phyloP scores from a whole-genome alignment of 2,797 vertebrate genomes.

The Hemitrygon akajei region DNA sequence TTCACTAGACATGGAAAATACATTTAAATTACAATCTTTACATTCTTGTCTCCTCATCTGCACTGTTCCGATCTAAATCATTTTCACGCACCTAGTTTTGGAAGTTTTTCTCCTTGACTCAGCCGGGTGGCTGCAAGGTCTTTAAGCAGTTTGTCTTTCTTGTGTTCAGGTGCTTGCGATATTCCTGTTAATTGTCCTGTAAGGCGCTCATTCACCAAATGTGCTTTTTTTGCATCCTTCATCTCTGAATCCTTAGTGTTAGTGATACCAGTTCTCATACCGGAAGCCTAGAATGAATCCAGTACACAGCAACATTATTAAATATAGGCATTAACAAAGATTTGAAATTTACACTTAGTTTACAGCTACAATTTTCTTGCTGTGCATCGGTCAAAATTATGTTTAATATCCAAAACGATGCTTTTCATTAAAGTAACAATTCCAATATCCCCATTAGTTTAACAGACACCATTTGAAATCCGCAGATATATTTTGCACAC shows the following conservation, averaged over 20 bases:
- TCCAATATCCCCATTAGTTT: background rate
- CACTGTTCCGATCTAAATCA: background rate
- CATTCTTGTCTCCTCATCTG: background rate
- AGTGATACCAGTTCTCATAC: conserved; percentile 62
- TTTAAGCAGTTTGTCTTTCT: conserved; percentile 59
- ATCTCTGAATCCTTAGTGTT: conserved; percentile 66
- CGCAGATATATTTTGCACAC: background rate
- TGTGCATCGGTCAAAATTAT: background rate
- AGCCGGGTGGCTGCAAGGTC: conserved; percentile 48
- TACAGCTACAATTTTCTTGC: background rate
- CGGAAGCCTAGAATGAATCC: conserved; percentile 61
- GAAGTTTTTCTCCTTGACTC: conserved; percentile 48
- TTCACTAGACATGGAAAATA: background rate
- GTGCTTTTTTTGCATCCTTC: conserved; percentile 51
- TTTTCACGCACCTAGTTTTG: conserved; percentile 64
- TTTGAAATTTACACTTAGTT: background rate
- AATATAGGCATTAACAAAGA: background rate
- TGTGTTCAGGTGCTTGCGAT: conserved; percentile 59
- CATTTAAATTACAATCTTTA: background rate
- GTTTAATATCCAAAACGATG: background rate
- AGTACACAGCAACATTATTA: background rate
- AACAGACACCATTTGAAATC: background rate
- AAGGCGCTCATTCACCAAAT: conserved; percentile 55
- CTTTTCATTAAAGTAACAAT: background rate
- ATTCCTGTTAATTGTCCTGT: conserved; percentile 50